These are phyloP conservation scores for Elephas maximus DNA, from an alignment of 2,113 vertebrate genomes.

Conservation along the genomic window DNA sequence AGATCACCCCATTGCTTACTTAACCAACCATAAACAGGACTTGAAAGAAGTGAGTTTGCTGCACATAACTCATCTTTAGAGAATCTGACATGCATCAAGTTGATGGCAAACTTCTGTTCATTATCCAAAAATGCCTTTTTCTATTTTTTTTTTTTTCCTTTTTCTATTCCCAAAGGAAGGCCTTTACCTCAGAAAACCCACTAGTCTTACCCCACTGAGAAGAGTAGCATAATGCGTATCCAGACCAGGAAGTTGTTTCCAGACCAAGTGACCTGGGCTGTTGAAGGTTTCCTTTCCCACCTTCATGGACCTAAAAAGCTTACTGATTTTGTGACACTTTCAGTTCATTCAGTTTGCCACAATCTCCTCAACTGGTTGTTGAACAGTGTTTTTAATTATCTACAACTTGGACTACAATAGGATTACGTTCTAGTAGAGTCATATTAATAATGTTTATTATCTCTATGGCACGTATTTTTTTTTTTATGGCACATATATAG, in stretches of 20 bases:
- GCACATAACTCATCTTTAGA: constrained; percentile 61
- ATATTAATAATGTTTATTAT: neutral
- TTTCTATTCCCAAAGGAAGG: constrained; percentile 33
- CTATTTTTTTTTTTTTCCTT: neutral
- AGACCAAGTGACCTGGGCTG: neutral
- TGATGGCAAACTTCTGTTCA: constrained; percentile 79
- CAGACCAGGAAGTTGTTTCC: neutral
- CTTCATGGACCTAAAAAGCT: neutral
- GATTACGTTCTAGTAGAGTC: neutral
- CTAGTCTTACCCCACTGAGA: neutral
- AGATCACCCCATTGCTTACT: constrained; percentile 76
- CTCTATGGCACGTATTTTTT: too few relatives aligned
- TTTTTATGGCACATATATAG: neutral
- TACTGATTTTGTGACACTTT: neutral
- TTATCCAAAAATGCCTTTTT: constrained; percentile 45
- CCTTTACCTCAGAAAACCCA: neutral
- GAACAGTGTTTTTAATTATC: neutral
- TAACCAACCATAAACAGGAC: constrained; percentile 80
- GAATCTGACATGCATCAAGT: constrained; percentile 67
- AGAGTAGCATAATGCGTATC: neutral
- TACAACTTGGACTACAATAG: neutral
- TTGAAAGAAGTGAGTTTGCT: constrained; percentile 61
- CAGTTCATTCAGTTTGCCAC: neutral
- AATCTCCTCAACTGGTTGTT: neutral
- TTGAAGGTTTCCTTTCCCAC: neutral